Percentiles rank a stretch among this genome's conserved stretches.
phyloP scores from a whole-genome alignment of 2,888 invertebrate species.

The Pachliopta kotzebuea region DNA sequence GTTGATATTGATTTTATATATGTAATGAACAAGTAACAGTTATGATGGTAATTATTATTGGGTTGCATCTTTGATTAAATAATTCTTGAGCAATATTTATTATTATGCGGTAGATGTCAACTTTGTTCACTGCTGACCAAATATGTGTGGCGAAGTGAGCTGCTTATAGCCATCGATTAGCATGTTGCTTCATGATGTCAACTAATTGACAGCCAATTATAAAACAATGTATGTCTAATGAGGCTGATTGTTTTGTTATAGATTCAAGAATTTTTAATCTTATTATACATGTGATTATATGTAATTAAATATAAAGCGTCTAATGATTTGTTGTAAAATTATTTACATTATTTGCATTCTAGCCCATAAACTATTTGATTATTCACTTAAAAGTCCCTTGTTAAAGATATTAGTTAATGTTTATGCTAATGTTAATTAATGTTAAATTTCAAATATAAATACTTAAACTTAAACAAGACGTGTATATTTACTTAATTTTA shows the following conservation, averaged over 20 bases:
- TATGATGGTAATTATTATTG: background rate
- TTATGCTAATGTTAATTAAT: too few species aligned
- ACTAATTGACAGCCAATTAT: conserved; percentile 29
- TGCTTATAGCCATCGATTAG: conserved; percentile 18
- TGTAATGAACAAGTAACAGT: background rate
- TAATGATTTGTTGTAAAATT: too few species aligned
- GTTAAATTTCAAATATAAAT: background rate
- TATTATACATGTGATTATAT: too few species aligned
- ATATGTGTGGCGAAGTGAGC: conserved; percentile 11
- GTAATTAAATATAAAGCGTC: too few species aligned
- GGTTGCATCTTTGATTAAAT: conserved; percentile 10
- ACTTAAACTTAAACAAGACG: background rate
- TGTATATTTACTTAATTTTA: background rate
- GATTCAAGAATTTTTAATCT: too few species aligned
- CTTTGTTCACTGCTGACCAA: conserved; percentile 14
- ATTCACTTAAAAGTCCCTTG: background rate
- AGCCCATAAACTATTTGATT: too few species aligned
- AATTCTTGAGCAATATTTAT: conserved; percentile 9
- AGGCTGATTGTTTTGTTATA: conserved; percentile 2
- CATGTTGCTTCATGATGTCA: conserved; percentile 24
- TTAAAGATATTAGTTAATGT: too few species aligned
- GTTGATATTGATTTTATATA: background rate
- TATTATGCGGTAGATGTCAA: conserved; percentile 20
- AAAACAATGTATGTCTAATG: conserved; percentile 19
- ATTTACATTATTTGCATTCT: too few species aligned